Evolutionary conservation across 2,113 vertebrate genomes (phyloP), one percentile per base, ranked within the genome.

Genomic region (Lophius piscatorius): DNA sequence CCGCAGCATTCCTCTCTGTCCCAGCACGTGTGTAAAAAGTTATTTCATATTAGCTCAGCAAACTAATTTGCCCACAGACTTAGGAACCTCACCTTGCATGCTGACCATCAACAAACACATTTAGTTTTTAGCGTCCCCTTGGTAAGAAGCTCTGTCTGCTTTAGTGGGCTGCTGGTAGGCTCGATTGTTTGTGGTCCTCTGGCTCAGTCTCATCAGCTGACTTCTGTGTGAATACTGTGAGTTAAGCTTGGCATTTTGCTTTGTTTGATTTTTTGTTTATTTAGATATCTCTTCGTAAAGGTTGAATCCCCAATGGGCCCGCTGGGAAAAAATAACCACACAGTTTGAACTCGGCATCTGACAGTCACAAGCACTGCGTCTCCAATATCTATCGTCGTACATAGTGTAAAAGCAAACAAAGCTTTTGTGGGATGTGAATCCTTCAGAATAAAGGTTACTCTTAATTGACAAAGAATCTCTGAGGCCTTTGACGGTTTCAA

Each of bases 381-480:
- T 77, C 64, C 70, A 49, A 41, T 70, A 65, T 34, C 48, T 62
- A 59, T 84, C 74, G 76, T 71, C 9, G 54, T 50, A 64, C 68
- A 59, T 48, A 57, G 51, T 76, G 71, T 76, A 76, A 78, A 64
- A 78, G 60, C 52, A 60, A 65, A 75, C 76, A 29, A 46, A 35
- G 44, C 76, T 67, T 82, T 82, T 65, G 56, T 72, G 23, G 49
- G 40, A 49, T 18, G 70, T 35, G 59, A 65, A 49, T 73, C 66
- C 58, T 76, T 69, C 57, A 47, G 59, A 48, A 66, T 58, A 84
- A 79, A 87, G 74, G 71, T 81, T 81, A 46, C 57, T 78, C 47
- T 63, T 81, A 87, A 87, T 87, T 87, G 78, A 86, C 63, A 76
- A 80, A 67, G 60, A 65, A 61, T 76, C 64, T 40, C 31, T 22